These are phyloP conservation scores for Argya squamiceps DNA, from an alignment of 2,797 vertebrate species.

Conservation along the genomic window DNA sequence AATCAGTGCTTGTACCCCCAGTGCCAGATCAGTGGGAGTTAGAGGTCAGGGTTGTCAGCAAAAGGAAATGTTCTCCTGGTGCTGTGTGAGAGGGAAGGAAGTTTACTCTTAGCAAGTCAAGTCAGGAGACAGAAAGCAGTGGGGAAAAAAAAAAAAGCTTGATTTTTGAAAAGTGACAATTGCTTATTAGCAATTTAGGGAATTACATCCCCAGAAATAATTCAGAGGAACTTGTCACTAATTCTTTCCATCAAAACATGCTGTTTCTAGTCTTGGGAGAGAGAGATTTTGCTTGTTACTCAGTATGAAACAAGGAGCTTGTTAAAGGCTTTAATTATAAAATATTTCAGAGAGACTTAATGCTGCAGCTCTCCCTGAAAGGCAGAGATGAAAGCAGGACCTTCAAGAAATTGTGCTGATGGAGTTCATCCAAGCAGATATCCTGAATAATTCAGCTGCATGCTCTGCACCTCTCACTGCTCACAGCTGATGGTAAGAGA, in stretches of 20 bases:
- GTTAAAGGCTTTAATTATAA: slow-evolving; percentile 26
- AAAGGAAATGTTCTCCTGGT: slow-evolving; percentile 18
- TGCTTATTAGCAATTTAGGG: slow-evolving; percentile 42
- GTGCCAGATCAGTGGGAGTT: slow-evolving; percentile 2
- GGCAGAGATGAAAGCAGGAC: background rate
- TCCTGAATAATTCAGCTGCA: slow-evolving; percentile 23
- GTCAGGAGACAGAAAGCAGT: background rate
- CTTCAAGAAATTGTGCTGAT: background rate
- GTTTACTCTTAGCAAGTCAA: background rate
- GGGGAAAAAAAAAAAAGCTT: background rate
- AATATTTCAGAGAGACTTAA: background rate
- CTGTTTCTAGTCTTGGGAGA: slow-evolving; percentile 13
- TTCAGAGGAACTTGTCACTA: slow-evolving; percentile 18
- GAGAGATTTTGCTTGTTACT: slow-evolving; percentile 4
- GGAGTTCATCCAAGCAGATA: background rate
- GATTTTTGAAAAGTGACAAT: slow-evolving; percentile 53
- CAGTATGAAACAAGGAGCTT: background rate
- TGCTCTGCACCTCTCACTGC: background rate
- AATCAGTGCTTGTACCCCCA: background rate
- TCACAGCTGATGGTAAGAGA: background rate
- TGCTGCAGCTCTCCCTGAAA: background rate
- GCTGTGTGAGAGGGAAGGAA: background rate
- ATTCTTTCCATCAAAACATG: slow-evolving; percentile 12
- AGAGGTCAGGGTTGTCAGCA: background rate
- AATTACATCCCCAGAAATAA: slow-evolving; percentile 47